Conservation (phyloP, 2,113 vertebrate species). For the Paratilapia polleni region DNA sequence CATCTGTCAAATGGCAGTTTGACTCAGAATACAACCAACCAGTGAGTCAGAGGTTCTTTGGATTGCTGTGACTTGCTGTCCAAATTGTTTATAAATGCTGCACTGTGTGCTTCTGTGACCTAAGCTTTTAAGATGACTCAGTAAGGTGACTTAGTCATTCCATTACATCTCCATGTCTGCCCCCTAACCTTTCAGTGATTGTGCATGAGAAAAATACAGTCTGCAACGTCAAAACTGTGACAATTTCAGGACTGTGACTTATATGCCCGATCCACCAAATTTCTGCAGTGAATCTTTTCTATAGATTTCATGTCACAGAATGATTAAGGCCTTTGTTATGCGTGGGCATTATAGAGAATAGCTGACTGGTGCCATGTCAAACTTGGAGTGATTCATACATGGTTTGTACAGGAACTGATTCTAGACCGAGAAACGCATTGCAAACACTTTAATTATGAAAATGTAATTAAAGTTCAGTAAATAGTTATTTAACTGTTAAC, state of each 20-base stretch:
- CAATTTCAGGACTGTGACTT: background rate
- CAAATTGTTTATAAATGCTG: background rate
- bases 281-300: background rate
- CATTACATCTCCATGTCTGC: background rate
- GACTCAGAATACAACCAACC: background rate
- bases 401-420: background rate
- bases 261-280: background rate
- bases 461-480: too few relatives aligned
- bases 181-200: background rate
- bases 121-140: background rate
- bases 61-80: background rate
- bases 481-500: too few relatives aligned
- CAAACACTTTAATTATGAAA: too few relatives aligned
- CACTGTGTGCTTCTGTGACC: rapidly evolving
- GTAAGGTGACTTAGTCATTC: background rate
- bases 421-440: background rate
- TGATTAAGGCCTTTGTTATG: background rate
- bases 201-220: background rate
- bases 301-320: background rate
- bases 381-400: background rate
- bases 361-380: slow-evolving; percentile 7
- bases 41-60: background rate
- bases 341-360: background rate
- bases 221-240: background rate
- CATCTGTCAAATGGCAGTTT: background rate